Percentiles rank a stretch among this genome's conserved stretches.
Evolutionary conservation across 2,113 vertebrate species (phyloP).

Genomic region (Oenanthe melanoleuca): DNA sequence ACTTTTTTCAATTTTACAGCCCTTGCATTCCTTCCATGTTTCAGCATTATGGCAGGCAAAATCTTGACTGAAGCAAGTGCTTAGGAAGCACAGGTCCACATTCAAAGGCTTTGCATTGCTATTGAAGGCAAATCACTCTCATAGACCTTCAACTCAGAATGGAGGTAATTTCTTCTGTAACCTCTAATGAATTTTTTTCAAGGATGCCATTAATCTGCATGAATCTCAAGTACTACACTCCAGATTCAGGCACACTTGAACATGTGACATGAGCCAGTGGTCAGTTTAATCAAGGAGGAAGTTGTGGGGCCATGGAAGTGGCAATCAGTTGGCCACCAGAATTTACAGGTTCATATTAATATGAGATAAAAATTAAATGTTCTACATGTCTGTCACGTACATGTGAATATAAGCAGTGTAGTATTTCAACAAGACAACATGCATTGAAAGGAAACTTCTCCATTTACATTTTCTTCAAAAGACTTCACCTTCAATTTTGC

Average conservation of each 20-base stretch:
- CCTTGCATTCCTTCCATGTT: background rate
- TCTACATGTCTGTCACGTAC: fast-evolving
- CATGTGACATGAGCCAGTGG: background rate
- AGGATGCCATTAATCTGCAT: background rate
- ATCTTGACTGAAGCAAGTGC: background rate
- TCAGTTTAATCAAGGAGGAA: background rate
- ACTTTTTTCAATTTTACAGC: background rate
- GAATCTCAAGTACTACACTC: background rate
- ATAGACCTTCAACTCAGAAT: background rate
- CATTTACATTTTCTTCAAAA: background rate
- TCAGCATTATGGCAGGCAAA: background rate
- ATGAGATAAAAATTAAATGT: background rate
- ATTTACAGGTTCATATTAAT: background rate
- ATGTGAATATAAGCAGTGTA: background rate
- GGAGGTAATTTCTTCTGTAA: background rate
- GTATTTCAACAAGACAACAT: background rate
- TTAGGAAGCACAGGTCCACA: background rate
- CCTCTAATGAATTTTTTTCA: background rate
- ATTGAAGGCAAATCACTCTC: background rate
- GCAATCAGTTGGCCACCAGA: background rate
- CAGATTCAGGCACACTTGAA: background rate
- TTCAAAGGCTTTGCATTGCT: background rate
- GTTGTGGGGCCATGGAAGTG: background rate
- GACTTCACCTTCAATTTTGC: background rate
- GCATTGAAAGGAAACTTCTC: background rate